These are phyloP conservation scores for Rallus limicola DNA, from an alignment of 2,113 vertebrate genomes.

Conservation along the genomic window DNA sequence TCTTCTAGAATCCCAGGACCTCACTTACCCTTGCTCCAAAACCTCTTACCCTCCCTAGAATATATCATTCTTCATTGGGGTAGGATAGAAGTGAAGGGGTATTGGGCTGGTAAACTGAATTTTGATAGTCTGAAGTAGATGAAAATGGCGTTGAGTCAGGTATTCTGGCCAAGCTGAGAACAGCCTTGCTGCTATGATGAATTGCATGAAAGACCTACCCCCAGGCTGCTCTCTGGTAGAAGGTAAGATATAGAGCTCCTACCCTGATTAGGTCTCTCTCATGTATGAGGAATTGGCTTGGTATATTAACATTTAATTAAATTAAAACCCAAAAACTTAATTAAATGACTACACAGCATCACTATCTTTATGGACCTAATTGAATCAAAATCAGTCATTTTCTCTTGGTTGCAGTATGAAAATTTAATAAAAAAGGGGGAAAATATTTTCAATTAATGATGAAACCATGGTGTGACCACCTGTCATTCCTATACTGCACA, in stretches of 20 bases:
- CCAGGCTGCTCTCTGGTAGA: background rate
- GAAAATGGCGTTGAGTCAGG: background rate
- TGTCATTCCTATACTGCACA: background rate
- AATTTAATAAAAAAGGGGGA: background rate
- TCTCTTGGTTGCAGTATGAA: background rate
- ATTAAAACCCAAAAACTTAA: background rate
- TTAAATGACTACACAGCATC: background rate
- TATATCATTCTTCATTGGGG: background rate
- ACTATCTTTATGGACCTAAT: background rate
- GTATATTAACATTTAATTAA: background rate
- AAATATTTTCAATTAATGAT: background rate
- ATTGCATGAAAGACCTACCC: background rate
- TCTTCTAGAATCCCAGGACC: background rate
- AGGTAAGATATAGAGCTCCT: background rate
- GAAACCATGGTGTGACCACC: background rate
- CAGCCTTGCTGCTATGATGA: background rate
- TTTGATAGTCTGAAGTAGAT: background rate
- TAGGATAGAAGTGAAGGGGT: background rate
- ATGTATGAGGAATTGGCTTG: background rate
- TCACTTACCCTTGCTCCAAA: background rate
- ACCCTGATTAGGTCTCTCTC: background rate
- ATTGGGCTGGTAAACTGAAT: background rate
- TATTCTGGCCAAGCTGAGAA: background rate
- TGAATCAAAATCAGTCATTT: background rate
- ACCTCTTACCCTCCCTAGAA: background rate